Conservation (phyloP, 2,113 vertebrate species). For the Danionella cerebrum region DNA sequence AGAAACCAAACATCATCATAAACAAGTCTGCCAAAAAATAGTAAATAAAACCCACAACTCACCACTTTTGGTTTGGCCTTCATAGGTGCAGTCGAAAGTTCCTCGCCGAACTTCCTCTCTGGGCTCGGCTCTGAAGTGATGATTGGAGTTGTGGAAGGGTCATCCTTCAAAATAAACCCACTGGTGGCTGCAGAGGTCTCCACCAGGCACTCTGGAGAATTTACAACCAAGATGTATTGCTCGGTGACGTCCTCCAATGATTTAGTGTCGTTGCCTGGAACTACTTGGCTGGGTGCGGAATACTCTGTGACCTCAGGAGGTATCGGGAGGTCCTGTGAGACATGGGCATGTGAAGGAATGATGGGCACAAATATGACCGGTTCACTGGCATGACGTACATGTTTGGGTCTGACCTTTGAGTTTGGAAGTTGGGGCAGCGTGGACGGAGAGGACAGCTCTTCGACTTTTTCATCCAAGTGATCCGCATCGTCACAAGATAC, state of each 20-base stretch:
- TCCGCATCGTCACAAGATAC: constrained; percentile 48
- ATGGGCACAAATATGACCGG: constrained; percentile 79
- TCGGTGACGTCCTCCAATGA: constrained; percentile 83
- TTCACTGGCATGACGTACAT: constrained; percentile 83
- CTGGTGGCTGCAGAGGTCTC: constrained; percentile 38
- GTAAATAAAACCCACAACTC: constrained; percentile 56
- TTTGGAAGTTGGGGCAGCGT: constrained; percentile 35
- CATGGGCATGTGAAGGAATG: constrained; percentile 59
- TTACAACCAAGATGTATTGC: constrained; percentile 73
- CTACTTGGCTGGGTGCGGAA: constrained; percentile 44
- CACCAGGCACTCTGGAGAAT: constrained; percentile 52
- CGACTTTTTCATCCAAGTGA: constrained; percentile 16
- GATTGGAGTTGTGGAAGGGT: constrained; percentile 54
- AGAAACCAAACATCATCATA: neutral
- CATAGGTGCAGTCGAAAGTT: constrained; percentile 56
- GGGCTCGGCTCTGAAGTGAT: constrained; percentile 56
- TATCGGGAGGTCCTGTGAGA: constrained; percentile 46
- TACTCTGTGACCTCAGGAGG: constrained; percentile 44
- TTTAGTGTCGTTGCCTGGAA: constrained; percentile 57
- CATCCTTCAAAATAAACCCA: constrained; percentile 51
- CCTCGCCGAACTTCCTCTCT: constrained; percentile 60
- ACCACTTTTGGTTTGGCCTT: constrained; percentile 90
- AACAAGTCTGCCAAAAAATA: neutral
- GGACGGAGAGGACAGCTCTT: constrained; percentile 35
- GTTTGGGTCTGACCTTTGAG: constrained; percentile 65